Evolutionary conservation across 2,113 vertebrate genomes (phyloP).

Genomic region (Girardinichthys multiradiatus): DNA sequence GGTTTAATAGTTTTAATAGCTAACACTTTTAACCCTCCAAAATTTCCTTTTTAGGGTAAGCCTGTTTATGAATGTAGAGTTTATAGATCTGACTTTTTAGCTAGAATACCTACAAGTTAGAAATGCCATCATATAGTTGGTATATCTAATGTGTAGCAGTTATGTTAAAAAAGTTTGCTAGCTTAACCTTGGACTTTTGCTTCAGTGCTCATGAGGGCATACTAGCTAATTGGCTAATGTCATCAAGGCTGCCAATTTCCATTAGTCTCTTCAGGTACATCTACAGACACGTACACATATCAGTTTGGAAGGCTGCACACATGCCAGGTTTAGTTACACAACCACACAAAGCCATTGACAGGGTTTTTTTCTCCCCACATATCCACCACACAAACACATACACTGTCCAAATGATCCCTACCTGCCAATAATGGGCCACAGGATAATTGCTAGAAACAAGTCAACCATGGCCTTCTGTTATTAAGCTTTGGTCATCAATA

Average conservation of each 20-base stretch:
- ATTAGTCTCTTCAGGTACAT: constrained; percentile 29
- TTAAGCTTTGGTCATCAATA: constrained; percentile 47
- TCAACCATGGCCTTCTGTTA: constrained; percentile 54
- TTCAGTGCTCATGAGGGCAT: constrained; percentile 38
- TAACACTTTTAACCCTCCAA: too few relatives aligned
- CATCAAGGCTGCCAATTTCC: constrained; percentile 54
- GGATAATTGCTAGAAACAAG: constrained; percentile 49
- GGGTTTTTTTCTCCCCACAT: neutral
- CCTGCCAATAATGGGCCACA: constrained; percentile 47
- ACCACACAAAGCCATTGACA: neutral
- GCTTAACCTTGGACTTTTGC: constrained; percentile 37
- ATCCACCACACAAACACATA: constrained; percentile 7
- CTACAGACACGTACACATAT: constrained; percentile 7
- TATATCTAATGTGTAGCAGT: neutral
- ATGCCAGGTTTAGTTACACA: neutral
- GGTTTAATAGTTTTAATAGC: too few relatives aligned
- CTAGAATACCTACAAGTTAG: neutral
- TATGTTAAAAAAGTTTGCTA: neutral
- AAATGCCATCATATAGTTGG: neutral
- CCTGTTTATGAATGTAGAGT: too few relatives aligned
- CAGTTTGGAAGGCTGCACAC: neutral
- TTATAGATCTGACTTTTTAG: neutral
- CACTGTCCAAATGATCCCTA: constrained; percentile 2
- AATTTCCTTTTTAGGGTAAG: too few relatives aligned
- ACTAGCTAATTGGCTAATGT: constrained; percentile 48